Evolutionary conservation across 2,797 vertebrate genomes (phyloP).

Genomic region (Mormyrops attenuatus): DNA sequence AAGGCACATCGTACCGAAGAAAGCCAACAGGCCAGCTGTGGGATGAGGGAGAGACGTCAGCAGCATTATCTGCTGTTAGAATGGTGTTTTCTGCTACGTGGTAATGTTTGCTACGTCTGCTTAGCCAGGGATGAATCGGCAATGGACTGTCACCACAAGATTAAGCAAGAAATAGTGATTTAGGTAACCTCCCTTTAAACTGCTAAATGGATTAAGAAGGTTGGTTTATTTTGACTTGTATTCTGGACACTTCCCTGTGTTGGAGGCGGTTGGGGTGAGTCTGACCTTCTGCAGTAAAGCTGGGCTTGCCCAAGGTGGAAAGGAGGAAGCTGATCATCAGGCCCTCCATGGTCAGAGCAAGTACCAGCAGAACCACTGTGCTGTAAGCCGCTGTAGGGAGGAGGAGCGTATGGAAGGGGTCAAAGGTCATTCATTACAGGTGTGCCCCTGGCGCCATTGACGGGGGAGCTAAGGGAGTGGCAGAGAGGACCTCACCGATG

Average conservation of each 20-base stretch:
- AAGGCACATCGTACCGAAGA: conserved; percentile 23
- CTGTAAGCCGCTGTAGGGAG: conserved; percentile 28
- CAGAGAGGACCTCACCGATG: conserved; percentile 20
- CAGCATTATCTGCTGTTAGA: not conserved
- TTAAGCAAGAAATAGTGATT: not conserved
- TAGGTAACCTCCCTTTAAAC: not conserved
- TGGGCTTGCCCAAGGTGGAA: conserved; percentile 22
- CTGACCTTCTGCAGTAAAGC: conserved; percentile 30
- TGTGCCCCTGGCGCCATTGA: not conserved
- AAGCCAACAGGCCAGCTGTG: conserved; percentile 28
- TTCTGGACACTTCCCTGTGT: not conserved
- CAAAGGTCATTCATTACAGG: not conserved
- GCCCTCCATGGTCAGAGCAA: conserved; percentile 27
- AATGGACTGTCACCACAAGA: not conserved
- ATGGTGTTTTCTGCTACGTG: not conserved
- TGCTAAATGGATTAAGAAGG: not conserved
- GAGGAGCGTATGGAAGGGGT: not conserved
- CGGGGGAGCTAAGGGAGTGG: not conserved
- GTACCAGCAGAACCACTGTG: conserved; percentile 22
- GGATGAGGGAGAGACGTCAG: not conserved
- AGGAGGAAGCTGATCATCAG: conserved; percentile 28
- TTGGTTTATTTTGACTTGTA: not conserved
- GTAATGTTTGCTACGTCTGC: not conserved
- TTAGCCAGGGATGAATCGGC: not conserved
- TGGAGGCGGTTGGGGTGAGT: not conserved